Evolutionary conservation across 64 coral and sea anemone species (phyloP), one percentile per base, ranked within the genome.

Genomic region (Acropora tenuis): DNA sequence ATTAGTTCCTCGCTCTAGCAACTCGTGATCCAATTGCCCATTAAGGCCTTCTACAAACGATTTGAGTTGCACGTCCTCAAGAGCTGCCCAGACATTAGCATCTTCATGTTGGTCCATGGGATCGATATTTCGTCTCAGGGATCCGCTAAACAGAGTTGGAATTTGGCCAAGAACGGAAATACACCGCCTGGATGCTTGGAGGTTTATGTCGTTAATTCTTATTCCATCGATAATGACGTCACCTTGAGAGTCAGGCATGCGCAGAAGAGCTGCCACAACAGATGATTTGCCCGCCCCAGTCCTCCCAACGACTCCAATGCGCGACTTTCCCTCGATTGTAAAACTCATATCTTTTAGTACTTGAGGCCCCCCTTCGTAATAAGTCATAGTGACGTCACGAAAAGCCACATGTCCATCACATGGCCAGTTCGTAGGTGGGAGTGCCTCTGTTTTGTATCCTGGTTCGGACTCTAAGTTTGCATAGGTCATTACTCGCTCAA

Each of bases 261-360:
- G 69, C 20, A 88, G 44, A 47, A 88, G 86, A 20, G 86, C 66
- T 41, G 86, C 86, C 41, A 88, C 69, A 76, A 88, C 11, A 46
- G 86, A 88, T 17, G 86, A 88, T 47, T 88, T 88, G 5, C 86
- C 86, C 48, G 86, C 86, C 18, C 86, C 86, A 74, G 86, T 88
- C n/a, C 86, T 74, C 2, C 86, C 86, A 18, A 44, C 86, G 13
- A 88, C 46, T 41, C 86, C 86, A 2, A 88, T 74, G 16, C 73
- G 74, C 41, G 41, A 43, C 52, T 50, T 46, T 41, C 58, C 58
- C 11, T 52, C 42, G 17, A 88, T 69, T 2, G 53, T 46, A 18
- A 88, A 47, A 42, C 16, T 88, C 11, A 88, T 19, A 53, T 55
- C 10, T 11, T 78, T 89, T 8, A 89, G 74, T 3, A 58, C 87